phyloP scores from a whole-genome alignment of 2,888 invertebrate species.

The Agrotis ipsilon region DNA sequence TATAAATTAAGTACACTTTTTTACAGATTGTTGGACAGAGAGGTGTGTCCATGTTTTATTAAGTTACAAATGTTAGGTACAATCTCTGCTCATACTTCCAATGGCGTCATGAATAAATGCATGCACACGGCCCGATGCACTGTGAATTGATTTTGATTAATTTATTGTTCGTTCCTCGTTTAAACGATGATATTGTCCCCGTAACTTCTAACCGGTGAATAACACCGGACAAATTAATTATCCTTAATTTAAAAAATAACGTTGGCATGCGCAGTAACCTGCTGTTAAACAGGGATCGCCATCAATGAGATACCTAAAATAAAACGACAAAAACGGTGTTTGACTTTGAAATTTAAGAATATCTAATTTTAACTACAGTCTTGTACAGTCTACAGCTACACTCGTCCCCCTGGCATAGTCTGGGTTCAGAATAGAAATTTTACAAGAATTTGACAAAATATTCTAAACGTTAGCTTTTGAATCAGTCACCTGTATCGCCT shows the following conservation, averaged over 20 bases:
- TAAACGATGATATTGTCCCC: conserved; percentile 22
- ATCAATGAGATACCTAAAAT: conserved; percentile 27
- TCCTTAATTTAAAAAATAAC: conserved; percentile 19
- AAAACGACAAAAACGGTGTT: conserved; percentile 24
- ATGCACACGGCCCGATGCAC: conserved; percentile 39
- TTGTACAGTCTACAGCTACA: too few species aligned
- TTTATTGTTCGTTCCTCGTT: conserved; percentile 53
- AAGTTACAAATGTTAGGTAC: too few species aligned
- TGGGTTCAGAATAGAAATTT: conserved; percentile 19
- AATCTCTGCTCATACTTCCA: conserved; percentile 25
- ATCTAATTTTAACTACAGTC: conserved; percentile 60
- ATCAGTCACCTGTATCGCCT: background rate
- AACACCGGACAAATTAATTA: conserved; percentile 28
- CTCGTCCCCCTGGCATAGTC: background rate
- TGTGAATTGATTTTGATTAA: conserved; percentile 58
- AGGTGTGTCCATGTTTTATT: conserved; percentile 12
- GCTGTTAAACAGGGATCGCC: background rate
- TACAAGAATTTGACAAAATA: background rate
- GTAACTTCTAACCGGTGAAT: conserved; percentile 29
- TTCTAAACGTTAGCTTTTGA: background rate
- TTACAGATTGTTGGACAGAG: background rate
- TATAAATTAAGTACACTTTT: background rate
- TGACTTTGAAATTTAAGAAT: conserved; percentile 60
- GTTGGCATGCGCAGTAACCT: background rate
- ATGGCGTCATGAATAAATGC: conserved; percentile 46